Conservation (phyloP, 2,797 vertebrate genomes). For the Cetoscarus ocellatus region DNA sequence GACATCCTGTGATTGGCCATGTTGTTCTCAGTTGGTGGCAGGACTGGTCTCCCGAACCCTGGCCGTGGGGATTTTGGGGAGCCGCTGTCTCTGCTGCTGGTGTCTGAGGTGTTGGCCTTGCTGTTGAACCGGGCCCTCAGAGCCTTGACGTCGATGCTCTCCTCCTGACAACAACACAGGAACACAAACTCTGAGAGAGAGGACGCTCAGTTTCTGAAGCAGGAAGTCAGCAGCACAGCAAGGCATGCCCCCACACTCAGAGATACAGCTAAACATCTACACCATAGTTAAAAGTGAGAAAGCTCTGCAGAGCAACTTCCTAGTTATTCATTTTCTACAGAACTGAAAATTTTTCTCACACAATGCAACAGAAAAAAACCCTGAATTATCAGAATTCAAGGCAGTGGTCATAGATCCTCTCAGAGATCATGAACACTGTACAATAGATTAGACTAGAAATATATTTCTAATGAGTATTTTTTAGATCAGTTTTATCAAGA, state of each 20-base stretch:
- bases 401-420: no score
- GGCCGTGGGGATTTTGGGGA: conserved; percentile 65
- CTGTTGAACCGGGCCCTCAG: conserved; percentile 81
- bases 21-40: conserved; percentile 45
- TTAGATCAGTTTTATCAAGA: no score
- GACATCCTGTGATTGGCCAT: conserved; percentile 51
- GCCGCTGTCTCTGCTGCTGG: conserved; percentile 65
- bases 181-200: conserved; percentile 32
- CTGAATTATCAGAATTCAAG: no score
- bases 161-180: conserved; percentile 72
- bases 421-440: no score
- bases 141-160: conserved; percentile 81
- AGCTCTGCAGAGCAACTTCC: conserved; percentile 60
- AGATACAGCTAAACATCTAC: conserved; percentile 33
- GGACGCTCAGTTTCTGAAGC: conserved; percentile 41
- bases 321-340: conserved; percentile 43
- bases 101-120: conserved; percentile 50
- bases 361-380: conserved; percentile 12
- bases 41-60: conserved; percentile 46
- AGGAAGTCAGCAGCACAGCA: conserved; percentile 72
- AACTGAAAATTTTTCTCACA: conserved; percentile 9
- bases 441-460: no score
- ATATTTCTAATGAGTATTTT: no score
- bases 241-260: conserved; percentile 41
- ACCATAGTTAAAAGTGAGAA: conserved; percentile 36